Evolutionary conservation across 2,888 invertebrate species (phyloP), one percentile per base, ranked within the genome.

Genomic region (Ormia ochracea): DNA sequence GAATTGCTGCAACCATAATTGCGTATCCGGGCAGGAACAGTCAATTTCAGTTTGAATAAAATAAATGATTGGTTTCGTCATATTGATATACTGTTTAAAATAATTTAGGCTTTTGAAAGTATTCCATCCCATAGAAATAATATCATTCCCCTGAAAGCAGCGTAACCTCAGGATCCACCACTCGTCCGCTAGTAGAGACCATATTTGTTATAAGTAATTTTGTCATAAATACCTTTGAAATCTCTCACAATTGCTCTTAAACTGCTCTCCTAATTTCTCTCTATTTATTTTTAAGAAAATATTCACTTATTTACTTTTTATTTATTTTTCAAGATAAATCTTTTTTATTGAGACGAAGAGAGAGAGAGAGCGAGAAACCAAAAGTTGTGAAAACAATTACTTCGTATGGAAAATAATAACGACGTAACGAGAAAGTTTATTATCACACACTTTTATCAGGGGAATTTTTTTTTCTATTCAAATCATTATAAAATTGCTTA

Each of bases 381-480:
- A 36, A 23, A 50, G 6, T n/a, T 52, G 17, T 33, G 9, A 36
- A 50, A 59, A 41, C 12, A 61, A 28, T 52, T 54, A 14, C n/a
- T 43, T 7, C 23, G 19, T 28, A 19, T 59, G 36, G 26, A 36
- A 19, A 43, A 36, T n/a, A 63, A 48, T 10, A 48, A 59, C 33
- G 38, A 58, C 7, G 10, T 36, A 45, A 14, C 10, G 9, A 23
- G 43, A 76, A 69, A 76, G 68, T 50, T 75, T 75, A 68, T 75
- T 75, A 75, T 75, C 75, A 75, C 52, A 52, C 38, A 61, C n/a
- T n/a, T 43, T 61, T 61, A 63, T 76, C 54, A 69, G 45, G 59
- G 28, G 59, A 33, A n/a, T n/a, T 21, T 52, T 69, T 1, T 31
- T n/a, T 59, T 43, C 4, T 59, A n/a, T 50, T 52, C 17, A 48